These are phyloP conservation scores for Thymallus thymallus DNA, from an alignment of 2,113 vertebrate species.

Conservation along the genomic window DNA sequence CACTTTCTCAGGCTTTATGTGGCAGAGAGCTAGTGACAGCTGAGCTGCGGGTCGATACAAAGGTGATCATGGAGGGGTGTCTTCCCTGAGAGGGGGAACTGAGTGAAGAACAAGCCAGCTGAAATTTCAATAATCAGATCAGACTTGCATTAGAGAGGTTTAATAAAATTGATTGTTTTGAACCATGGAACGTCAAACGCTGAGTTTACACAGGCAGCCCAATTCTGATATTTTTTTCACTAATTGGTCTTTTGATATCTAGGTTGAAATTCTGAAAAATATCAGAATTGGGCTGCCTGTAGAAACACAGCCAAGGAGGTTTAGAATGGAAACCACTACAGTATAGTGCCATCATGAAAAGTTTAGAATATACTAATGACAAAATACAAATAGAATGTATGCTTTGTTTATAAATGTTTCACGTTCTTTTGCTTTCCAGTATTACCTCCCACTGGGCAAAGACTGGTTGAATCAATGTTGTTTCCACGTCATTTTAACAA, in stretches of 20 bases:
- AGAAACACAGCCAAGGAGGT: not conserved
- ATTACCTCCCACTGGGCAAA: not conserved
- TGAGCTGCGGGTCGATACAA: slow-evolving; percentile 39
- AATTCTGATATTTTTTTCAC: too few species aligned
- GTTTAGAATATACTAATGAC: too few species aligned
- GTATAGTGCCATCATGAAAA: too few species aligned
- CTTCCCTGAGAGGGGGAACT: slow-evolving; percentile 31
- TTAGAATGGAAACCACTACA: slow-evolving; percentile 18
- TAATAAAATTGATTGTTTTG: slow-evolving; percentile 65
- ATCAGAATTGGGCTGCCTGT: too few species aligned
- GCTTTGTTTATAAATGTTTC: too few species aligned
- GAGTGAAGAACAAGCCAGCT: slow-evolving; percentile 28
- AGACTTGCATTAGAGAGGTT: slow-evolving; percentile 57
- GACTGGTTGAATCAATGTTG: too few species aligned
- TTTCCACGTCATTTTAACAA: too few species aligned
- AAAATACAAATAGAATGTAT: too few species aligned
- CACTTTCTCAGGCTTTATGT: slow-evolving; percentile 43
- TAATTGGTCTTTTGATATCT: too few species aligned
- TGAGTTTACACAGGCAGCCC: too few species aligned
- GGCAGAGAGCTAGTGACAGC: slow-evolving; percentile 5
- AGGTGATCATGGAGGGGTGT: slow-evolving; percentile 38
- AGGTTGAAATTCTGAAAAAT: too few species aligned
- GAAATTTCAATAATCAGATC: slow-evolving; percentile 72
- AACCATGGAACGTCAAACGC: slow-evolving; percentile 44
- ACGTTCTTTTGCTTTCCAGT: too few species aligned